Conservation (phyloP, 2,888 invertebrate species). For the Melieria crassipennis region DNA sequence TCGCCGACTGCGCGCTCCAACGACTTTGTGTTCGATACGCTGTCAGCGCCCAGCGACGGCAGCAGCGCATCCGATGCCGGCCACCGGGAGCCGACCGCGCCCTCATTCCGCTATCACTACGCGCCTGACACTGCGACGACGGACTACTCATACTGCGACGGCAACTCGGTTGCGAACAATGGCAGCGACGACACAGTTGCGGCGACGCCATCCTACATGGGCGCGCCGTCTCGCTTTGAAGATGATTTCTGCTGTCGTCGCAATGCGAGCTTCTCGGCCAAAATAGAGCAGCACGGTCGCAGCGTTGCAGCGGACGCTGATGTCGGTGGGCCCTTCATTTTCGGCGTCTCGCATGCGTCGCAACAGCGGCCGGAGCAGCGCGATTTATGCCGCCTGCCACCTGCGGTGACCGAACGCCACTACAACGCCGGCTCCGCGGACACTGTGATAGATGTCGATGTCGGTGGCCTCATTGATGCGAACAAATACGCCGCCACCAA, state of each 20-base stretch:
- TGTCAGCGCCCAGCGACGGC: constrained; percentile 4
- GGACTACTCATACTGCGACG: constrained; percentile 13
- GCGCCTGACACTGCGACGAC: constrained; percentile 10
- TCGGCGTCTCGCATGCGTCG: constrained; percentile 68
- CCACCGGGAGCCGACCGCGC: constrained; percentile 34
- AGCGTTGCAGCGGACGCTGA: not conserved
- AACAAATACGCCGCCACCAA: constrained; percentile 45
- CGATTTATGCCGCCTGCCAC: constrained; percentile 45
- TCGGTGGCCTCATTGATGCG: constrained; percentile 37
- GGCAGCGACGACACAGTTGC: constrained; percentile 17
- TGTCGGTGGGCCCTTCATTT: constrained; percentile 70
- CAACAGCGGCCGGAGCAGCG: constrained; percentile 36
- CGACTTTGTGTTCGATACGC: constrained; percentile 61
- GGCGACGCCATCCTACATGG: constrained; percentile 40
- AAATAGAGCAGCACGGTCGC: too few relatives aligned
- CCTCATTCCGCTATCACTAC: constrained; percentile 26
- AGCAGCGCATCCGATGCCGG: constrained; percentile 1
- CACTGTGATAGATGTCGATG: constrained; percentile 54
- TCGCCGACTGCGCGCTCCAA: constrained; percentile 60
- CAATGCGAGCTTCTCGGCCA: constrained; percentile 42
- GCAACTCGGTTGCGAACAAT: constrained; percentile 24
- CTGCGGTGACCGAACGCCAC: constrained; percentile 27
- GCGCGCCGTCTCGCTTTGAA: constrained; percentile 59
- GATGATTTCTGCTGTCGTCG: constrained; percentile 61
- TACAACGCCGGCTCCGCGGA: constrained; percentile 25